phyloP scores from a whole-genome alignment of 2,888 invertebrate species.

The Ischnura elegans region DNA sequence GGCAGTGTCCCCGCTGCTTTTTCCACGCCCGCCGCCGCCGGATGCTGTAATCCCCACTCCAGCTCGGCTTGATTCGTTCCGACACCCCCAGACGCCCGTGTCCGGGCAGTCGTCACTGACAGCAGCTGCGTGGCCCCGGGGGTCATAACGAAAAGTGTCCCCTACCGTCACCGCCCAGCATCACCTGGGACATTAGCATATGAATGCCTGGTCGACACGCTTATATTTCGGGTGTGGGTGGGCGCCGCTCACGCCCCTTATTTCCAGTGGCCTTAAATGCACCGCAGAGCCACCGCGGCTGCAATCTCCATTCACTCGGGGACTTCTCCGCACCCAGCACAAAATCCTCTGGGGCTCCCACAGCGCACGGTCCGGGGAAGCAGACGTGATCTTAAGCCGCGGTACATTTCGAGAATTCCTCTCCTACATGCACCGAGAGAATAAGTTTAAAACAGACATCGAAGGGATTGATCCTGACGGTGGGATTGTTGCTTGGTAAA shows the following conservation, averaged over 20 bases:
- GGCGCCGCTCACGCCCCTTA: background rate
- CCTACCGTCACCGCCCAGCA: background rate
- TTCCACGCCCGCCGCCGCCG: background rate
- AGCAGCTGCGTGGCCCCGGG: constrained; percentile 60
- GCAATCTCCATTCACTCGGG: background rate
- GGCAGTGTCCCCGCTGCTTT: background rate
- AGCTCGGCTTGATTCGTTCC: background rate
- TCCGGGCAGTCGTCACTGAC: constrained; percentile 12
- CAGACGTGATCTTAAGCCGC: background rate
- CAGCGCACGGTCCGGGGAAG: background rate
- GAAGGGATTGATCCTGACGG: too few species aligned
- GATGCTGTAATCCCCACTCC: background rate
- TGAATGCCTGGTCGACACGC: constrained; percentile 49
- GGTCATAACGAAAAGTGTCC: constrained; percentile 48
- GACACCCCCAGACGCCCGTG: background rate
- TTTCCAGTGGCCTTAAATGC: background rate
- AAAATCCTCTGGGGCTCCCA: background rate
- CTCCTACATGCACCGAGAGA: too few species aligned
- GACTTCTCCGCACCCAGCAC: background rate
- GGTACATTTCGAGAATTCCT: too few species aligned
- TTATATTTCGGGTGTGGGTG: constrained; percentile 8
- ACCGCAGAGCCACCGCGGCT: background rate
- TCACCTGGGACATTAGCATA: constrained; percentile 67
- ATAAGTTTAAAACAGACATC: too few species aligned
- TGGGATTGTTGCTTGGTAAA: too few species aligned